Base-by-base conservation (phyloP, 2,888 invertebrate genomes). In the Xestoiulus laeticollis region DNA sequence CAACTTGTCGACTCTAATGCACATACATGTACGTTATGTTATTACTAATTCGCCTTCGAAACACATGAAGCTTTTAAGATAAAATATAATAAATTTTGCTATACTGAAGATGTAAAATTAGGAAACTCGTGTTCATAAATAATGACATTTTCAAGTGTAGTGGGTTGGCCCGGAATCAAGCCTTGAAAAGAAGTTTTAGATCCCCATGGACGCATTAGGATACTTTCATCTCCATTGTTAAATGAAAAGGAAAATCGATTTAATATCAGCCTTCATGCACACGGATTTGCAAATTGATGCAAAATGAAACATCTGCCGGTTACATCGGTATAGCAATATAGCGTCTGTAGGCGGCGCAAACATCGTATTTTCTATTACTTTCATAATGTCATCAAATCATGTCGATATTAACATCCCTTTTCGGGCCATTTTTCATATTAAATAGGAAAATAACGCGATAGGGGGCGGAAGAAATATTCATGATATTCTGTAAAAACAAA, bases 201-300 rank as follows among this genome's bases (percentile, higher is more conserved):
- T 68, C 22, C 68, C 68, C 22, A 12, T 68, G 26, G 68, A 68
- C 68, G 26, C 68, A 68, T 68, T 68, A 68, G 26, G 59, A 68
- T 68, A 68, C 68, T 68, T 68, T 26, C 68, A 68, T 68, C 26
- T 68, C 26, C 68, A 26, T 68, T 68, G 68, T 68, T 68, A 68
- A 68, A 68, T 68, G 68, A 68, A 68, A 68, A 68, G 68, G 68
- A 68, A 68, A 68, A 68, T 68, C 68, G 68, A 68, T 68, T 68
- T 68, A 68, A 68, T 68, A 68, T 68, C 68, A 68, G 68, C 68
- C 10, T 68, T n/a, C 68, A 68, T 22, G 26, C 68, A 68, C 68
- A 68, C 68, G 68, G 68, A 68, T 68, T 68, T 68, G 22, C 68
- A 68, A 68, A 68, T 68, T 68, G 26, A 26, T 68, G 68, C 68